phyloP scores from a whole-genome alignment of 2,888 invertebrate species.

The Sericinus montela region DNA sequence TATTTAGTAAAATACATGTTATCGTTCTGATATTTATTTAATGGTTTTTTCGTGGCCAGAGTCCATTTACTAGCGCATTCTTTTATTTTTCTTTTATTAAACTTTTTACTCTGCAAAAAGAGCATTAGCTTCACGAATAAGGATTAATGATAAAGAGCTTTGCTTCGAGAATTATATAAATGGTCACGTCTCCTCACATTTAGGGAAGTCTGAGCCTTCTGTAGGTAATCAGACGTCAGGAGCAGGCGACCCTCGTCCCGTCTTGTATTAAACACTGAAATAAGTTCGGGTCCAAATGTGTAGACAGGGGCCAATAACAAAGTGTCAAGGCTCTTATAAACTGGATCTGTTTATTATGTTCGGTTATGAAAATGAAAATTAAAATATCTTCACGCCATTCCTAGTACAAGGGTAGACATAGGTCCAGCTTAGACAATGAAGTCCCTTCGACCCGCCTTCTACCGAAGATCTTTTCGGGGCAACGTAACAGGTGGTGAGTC shows the following conservation, averaged over 20 bases:
- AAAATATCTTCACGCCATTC: too few species aligned
- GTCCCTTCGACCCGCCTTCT: too few species aligned
- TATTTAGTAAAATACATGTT: too few species aligned
- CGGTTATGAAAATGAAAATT: too few species aligned
- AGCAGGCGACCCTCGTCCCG: conserved; percentile 4
- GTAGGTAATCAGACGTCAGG: conserved; percentile 2
- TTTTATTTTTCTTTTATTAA: too few species aligned
- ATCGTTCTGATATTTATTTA: too few species aligned
- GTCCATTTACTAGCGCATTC: too few species aligned
- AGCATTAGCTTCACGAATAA: background rate
- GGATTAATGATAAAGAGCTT: conserved; percentile 5
- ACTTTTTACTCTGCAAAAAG: background rate
- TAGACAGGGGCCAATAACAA: background rate
- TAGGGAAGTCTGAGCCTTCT: background rate
- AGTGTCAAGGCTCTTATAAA: background rate
- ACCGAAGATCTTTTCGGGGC: too few species aligned
- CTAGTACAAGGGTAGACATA: too few species aligned
- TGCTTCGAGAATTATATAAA: background rate
- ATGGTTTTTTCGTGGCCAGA: too few species aligned
- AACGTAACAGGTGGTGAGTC: too few species aligned
- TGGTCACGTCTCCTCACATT: background rate
- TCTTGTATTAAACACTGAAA: conserved; percentile 4
- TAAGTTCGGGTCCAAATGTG: conserved; percentile 1
- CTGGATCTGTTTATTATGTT: background rate
- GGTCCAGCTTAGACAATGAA: too few species aligned